Base-by-base conservation (phyloP, 1,140 invertebrate genomes). In the Orius laevigatus region DNA sequence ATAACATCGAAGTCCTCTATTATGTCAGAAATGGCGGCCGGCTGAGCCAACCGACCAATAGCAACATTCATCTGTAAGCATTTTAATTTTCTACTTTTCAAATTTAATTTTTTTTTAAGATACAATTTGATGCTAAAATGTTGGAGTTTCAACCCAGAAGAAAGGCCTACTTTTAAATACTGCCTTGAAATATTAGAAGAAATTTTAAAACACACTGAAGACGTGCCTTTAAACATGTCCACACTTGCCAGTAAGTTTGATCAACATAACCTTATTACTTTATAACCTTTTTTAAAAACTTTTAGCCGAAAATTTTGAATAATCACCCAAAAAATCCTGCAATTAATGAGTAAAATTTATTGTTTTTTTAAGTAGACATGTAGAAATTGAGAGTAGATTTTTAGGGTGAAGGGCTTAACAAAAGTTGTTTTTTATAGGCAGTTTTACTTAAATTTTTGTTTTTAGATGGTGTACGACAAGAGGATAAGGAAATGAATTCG, bases 1-100 rank as follows among this genome's bases (percentile, higher is more conserved):
- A 79, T 19, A 96, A 96, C 66, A 67, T 87, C 1, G 88, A 95
- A 62, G 91, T 96, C 12, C 66, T 95, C 15, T 77, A 89, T 52
- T 85, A 88, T 61, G 88, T 96, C 0, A 71, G 84, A 52, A 75
- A 75, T 9, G 89, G 89, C 2, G 88, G 88, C n/a, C 72, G 81
- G 19, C 70, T 93, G 0, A 73, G 76, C 8, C 72, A 81, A 53
- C 90, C 91, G 1, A 68, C 75, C 8, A 82, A 84, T 58, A 92
- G 87, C 64, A 84, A 89, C 2, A 71, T 78, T 39, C 71, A 74
- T 47, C 67, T 94, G 77, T 92, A 73, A 74, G 67, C 3, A 3
- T 36, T 16, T 4, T 18, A 41, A 18, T 40, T 39, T 19, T 46
- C 33, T 18, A 4, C 8, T 20, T 20, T 12, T 44, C 8, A 12